phyloP scores from a whole-genome alignment of 2,797 vertebrate genomes.

The Characodon lateralis region DNA sequence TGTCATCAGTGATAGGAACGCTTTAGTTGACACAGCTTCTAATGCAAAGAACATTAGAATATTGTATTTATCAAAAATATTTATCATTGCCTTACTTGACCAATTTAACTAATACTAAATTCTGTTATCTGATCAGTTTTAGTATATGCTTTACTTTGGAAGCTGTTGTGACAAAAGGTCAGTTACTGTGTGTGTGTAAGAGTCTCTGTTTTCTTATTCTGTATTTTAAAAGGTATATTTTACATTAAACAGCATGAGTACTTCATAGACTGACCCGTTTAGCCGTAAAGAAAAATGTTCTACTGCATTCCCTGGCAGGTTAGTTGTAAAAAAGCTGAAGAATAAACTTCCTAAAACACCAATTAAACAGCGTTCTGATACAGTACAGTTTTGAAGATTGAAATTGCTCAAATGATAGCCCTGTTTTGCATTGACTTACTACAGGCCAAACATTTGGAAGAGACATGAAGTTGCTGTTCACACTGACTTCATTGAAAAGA shows the following conservation, averaged over 20 bases:
- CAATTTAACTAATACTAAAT: background rate
- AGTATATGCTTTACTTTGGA: background rate
- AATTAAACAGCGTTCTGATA: background rate
- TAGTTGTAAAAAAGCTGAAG: background rate
- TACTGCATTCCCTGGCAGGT: background rate
- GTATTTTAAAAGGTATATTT: background rate
- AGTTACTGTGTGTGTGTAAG: background rate
- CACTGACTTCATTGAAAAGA: background rate
- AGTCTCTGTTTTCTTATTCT: background rate
- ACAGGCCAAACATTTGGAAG: too few species aligned
- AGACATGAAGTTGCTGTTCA: too few species aligned
- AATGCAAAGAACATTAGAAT: background rate
- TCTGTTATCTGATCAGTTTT: background rate
- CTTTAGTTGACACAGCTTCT: background rate
- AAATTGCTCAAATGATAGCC: too few species aligned
- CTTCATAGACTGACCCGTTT: background rate
- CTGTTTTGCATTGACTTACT: too few species aligned
- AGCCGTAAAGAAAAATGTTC: background rate
- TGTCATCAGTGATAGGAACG: background rate
- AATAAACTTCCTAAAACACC: background rate
- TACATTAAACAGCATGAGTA: background rate
- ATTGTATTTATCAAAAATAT: constrained; percentile 1
- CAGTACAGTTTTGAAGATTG: background rate
- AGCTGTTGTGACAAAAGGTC: background rate
- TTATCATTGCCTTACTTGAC: background rate